These are phyloP conservation scores for Leucophenga maculata DNA, from an alignment of 2,888 invertebrate species.

Conservation along the genomic window DNA sequence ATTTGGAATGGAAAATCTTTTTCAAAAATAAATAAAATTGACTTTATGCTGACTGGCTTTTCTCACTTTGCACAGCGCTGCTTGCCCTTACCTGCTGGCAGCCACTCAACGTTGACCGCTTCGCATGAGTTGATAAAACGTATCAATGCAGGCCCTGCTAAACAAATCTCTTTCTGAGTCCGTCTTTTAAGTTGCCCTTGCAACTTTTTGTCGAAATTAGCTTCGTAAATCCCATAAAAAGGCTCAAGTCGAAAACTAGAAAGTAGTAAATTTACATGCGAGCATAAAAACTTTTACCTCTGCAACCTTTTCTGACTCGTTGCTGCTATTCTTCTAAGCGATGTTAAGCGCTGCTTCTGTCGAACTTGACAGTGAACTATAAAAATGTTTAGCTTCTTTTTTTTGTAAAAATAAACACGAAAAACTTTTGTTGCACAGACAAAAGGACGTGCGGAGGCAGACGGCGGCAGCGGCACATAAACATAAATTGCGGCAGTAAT, in stretches of 20 bases:
- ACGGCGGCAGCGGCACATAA: slow-evolving; percentile 47
- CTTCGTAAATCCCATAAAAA: slow-evolving; percentile 42
- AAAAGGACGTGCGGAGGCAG: no score
- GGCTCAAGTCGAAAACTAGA: slow-evolving; percentile 47
- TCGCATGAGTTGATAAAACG: slow-evolving; percentile 36
- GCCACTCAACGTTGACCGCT: slow-evolving; percentile 49
- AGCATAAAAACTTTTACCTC: slow-evolving; percentile 27
- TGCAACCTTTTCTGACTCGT: slow-evolving; percentile 25
- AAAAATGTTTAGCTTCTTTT: slow-evolving; percentile 42
- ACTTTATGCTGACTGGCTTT: neutral
- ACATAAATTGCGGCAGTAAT: slow-evolving; percentile 65
- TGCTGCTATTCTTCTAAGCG: slow-evolving; percentile 34
- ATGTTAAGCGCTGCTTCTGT: slow-evolving; percentile 38
- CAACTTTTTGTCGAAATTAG: slow-evolving; percentile 30
- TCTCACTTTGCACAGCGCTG: neutral
- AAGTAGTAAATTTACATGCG: slow-evolving; percentile 56
- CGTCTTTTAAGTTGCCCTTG: slow-evolving; percentile 37
- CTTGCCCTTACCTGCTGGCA: neutral
- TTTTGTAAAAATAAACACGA: slow-evolving; percentile 16
- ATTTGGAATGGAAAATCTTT: neutral
- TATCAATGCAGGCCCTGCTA: no score
- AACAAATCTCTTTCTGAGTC: slow-evolving; percentile 39
- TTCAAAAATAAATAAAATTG: neutral
- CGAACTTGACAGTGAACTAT: slow-evolving; percentile 55
- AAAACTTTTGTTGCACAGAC: no score